Evolutionary conservation across 1,140 invertebrate species (phyloP), one percentile per base, ranked within the genome.

Genomic region (Calephelis nemesis): DNA sequence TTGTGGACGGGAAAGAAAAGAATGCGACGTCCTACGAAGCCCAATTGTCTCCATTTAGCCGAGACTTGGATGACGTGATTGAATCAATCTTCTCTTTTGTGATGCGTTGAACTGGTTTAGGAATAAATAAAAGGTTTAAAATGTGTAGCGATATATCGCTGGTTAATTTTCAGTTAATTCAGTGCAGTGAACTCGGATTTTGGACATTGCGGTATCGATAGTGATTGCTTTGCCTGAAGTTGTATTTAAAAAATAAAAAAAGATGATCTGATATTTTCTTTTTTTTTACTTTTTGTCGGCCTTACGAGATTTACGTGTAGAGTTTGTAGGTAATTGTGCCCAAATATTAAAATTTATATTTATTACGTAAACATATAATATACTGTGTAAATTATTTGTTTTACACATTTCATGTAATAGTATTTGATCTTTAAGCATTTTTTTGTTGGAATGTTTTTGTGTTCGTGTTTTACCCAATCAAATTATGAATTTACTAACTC

Each of bases 41-140:
- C 7, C 89, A 91, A 62, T 74, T 90, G 42, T 91, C 89, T 0
- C 89, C 89, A 3, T 90, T 91, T 76, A 89, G 85, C 75, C 88
- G 88, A 74, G 83, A 89, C 47, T 69, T 91, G 77, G 86, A 91
- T 77, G 87, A 90, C 63, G 87, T 91, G 45, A 88, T 91, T 49
- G 87, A 91, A 60, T 88, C 87, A 0, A 87, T 91, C 69, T 91
- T 91, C 73, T 82, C 85, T 19, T 91, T 91, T 68, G 87, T 90
- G 63, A 91, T 90, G 86, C 88, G 87, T 63, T 91, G 87, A 71
- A 58, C 60, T 60, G 7, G 30, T 60, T 60, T 4, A 42, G 39
- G 39, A 39, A 60, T 10, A 40, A 58, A 60, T 8, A 60, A 40
- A 60, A 60, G 58, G 58, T 11, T 58, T 58, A 30, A 58, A 58